phyloP scores from a whole-genome alignment of 2,888 invertebrate species.

The Omphaloscelis lunosa region DNA sequence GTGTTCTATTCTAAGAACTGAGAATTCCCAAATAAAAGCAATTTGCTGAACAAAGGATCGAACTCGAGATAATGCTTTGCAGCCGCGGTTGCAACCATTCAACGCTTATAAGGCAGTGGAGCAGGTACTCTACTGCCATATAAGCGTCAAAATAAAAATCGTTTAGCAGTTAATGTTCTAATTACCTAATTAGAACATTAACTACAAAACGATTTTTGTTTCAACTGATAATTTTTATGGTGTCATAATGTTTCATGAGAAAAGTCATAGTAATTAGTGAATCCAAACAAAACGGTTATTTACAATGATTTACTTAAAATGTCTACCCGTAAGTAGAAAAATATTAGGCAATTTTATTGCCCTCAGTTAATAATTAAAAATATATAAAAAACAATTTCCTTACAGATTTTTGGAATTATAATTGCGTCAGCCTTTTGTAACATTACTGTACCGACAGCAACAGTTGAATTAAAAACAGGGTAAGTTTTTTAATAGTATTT shows the following conservation, averaged over 20 bases:
- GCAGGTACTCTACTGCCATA: too few species aligned
- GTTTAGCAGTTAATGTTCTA: too few species aligned
- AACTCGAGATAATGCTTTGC: neutral
- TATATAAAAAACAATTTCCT: neutral
- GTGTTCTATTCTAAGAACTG: neutral
- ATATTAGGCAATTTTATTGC: neutral
- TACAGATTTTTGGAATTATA: conserved; percentile 46
- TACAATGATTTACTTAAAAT: conserved; percentile 27
- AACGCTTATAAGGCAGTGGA: neutral
- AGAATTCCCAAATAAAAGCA: conserved; percentile 9
- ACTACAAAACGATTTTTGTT: conserved; percentile 6
- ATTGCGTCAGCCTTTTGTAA: conserved; percentile 26
- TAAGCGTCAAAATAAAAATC: too few species aligned
- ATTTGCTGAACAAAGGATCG: neutral
- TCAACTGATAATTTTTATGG: conserved; percentile 12
- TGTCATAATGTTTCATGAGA: conserved; percentile 14
- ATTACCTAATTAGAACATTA: conserved; percentile 36
- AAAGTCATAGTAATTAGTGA: conserved; percentile 9
- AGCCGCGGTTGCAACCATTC: neutral
- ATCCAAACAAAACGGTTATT: conserved; percentile 7
- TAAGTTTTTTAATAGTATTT: conserved; percentile 5
- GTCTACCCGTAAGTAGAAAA: conserved; percentile 41
- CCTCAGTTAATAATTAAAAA: neutral
- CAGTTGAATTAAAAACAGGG: conserved; percentile 6
- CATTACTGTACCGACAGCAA: conserved; percentile 2